Conservation (phyloP, 2,113 vertebrate species). For the Prunella himalayana region DNA sequence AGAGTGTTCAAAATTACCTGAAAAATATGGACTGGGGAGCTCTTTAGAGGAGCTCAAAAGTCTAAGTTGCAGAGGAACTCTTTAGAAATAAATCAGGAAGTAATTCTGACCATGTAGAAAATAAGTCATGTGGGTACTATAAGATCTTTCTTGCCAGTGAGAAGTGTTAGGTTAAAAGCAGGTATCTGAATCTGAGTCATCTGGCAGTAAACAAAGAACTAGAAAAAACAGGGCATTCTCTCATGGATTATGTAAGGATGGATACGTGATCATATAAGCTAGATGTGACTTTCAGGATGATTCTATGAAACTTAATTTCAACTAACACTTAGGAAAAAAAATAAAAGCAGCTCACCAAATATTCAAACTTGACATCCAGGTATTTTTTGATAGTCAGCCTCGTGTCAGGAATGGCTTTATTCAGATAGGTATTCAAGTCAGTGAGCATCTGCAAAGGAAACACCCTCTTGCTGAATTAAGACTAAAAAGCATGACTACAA, state of each 20-base stretch:
- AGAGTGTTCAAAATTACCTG: background rate
- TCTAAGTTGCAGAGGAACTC: background rate
- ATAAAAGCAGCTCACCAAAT: constrained; percentile 79
- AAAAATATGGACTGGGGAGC: background rate
- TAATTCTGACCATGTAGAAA: background rate
- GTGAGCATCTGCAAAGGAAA: constrained; percentile 88
- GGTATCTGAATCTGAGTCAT: background rate
- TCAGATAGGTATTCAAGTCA: constrained; percentile 94
- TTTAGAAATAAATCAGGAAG: background rate
- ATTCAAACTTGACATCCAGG: constrained; percentile 98
- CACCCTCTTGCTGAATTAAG: background rate
- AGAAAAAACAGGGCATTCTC: background rate
- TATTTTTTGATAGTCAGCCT: constrained; percentile 98
- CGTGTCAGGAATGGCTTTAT: constrained; percentile 96
- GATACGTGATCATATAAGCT: background rate
- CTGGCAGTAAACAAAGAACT: background rate
- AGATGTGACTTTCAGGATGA: background rate
- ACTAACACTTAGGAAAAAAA: background rate
- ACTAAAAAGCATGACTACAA: background rate
- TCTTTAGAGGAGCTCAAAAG: background rate
- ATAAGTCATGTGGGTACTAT: background rate
- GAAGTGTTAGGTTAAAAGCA: background rate
- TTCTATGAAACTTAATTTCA: background rate
- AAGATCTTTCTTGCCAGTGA: background rate
- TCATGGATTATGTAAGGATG: background rate